Percentiles rank a stretch among this genome's conserved stretches.
Evolutionary conservation across 2,888 invertebrate species (phyloP).

Genomic region (Stenodema calcarata): DNA sequence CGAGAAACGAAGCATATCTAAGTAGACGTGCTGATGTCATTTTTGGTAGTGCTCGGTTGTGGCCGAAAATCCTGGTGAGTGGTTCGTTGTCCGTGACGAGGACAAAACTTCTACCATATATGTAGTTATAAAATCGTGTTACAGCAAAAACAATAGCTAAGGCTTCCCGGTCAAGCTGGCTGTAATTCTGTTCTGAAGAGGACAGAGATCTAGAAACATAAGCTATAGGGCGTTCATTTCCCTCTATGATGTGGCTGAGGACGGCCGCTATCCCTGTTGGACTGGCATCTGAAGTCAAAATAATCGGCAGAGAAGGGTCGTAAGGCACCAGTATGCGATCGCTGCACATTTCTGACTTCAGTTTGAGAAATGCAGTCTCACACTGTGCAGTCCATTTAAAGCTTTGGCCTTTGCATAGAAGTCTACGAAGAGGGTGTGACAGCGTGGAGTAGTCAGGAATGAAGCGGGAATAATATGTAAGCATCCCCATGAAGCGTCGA

Average conservation of each 20-base stretch:
- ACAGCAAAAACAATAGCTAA: slow-evolving; percentile 46
- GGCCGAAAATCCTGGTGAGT: slow-evolving; percentile 44
- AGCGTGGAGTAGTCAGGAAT: slow-evolving; percentile 42
- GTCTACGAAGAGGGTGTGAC: slow-evolving; percentile 53
- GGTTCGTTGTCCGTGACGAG: slow-evolving; percentile 48
- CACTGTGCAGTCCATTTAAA: slow-evolving; percentile 51
- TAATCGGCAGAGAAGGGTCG: slow-evolving; percentile 53
- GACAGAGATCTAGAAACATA: slow-evolving; percentile 56
- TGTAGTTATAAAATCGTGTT: slow-evolving; percentile 22
- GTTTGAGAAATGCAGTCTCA: slow-evolving; percentile 53
- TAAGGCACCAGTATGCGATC: slow-evolving; percentile 54
- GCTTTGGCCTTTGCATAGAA: slow-evolving; percentile 46
- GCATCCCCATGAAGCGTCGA: slow-evolving; percentile 19
- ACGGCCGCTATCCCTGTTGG: slow-evolving; percentile 48
- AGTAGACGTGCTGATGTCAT: no score
- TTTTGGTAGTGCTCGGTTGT: no score
- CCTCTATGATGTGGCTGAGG: slow-evolving; percentile 45
- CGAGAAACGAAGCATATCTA: no score
- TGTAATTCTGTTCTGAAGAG: slow-evolving; percentile 58
- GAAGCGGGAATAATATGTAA: slow-evolving; percentile 37
- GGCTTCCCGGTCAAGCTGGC: slow-evolving; percentile 53
- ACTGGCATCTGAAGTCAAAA: slow-evolving; percentile 52
- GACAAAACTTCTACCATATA: slow-evolving; percentile 25
- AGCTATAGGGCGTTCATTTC: slow-evolving; percentile 49
- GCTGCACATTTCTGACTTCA: slow-evolving; percentile 54